phyloP scores from a whole-genome alignment of 2,113 vertebrate genomes.

The Pantherophis guttatus region DNA sequence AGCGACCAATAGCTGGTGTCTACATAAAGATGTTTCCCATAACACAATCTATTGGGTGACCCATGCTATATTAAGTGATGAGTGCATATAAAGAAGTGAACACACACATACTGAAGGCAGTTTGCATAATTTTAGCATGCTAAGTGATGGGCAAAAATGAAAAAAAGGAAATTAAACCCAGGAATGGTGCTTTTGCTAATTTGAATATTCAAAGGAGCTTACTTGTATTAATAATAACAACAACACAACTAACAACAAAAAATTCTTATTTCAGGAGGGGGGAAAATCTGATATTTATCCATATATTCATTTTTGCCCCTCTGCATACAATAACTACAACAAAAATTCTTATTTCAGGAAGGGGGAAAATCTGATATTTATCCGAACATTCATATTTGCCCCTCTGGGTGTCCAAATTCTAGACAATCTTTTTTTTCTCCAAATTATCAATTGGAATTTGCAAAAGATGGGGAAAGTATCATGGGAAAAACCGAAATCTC shows the following conservation, averaged over 20 bases:
- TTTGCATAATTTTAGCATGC: not conserved
- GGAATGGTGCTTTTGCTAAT: not conserved
- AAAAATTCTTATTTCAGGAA: not conserved
- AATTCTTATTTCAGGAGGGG: not conserved
- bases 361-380: rapidly evolving
- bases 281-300: no score
- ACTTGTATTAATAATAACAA: not conserved
- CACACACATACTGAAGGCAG: not conserved
- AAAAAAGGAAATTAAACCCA: not conserved
- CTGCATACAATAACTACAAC: no score
- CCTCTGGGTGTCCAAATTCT: not conserved
- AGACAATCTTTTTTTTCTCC: slow-evolving; percentile 19
- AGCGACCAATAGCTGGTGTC: not conserved
- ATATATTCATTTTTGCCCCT: no score
- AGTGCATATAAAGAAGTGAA: not conserved
- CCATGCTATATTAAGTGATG: not conserved
- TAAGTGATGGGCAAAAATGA: not conserved
- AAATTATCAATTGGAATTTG: not conserved
- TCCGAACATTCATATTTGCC: slow-evolving; percentile 11
- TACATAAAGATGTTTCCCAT: not conserved
- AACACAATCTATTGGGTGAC: not conserved
- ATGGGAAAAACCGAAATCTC: not conserved
- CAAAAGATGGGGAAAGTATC: not conserved
- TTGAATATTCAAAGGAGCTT: not conserved
- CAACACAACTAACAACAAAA: not conserved